These are phyloP conservation scores for Scelioninae gen. 1 DNA, from an alignment of 2,888 invertebrate genomes.

Conservation along the genomic window DNA sequence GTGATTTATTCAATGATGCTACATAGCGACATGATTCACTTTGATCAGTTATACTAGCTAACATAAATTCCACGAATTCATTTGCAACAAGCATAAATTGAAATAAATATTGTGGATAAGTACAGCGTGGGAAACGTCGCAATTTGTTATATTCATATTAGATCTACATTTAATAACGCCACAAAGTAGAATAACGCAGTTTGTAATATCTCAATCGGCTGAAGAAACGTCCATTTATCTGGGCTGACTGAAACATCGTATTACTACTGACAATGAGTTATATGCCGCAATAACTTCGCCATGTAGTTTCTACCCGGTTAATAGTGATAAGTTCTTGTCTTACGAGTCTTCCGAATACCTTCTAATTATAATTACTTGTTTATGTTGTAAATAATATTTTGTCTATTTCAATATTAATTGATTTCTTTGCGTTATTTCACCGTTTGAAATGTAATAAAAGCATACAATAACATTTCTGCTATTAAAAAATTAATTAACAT, in stretches of 20 bases:
- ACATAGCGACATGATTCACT: no score
- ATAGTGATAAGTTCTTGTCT: constrained; percentile 17
- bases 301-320: not conserved
- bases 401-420: no score
- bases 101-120: not conserved
- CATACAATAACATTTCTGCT: no score
- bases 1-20: no score
- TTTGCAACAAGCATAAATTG: not conserved
- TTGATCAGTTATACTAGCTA: constrained; percentile 11
- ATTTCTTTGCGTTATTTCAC: no score
- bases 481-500: no score
- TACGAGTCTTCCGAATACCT: not conserved
- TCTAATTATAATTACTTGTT: not conserved
- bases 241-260: constrained; percentile 32
- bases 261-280: constrained; percentile 44
- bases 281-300: not conserved
- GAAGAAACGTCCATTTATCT: constrained; percentile 22
- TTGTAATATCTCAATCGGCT: constrained; percentile 14
- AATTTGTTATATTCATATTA: not conserved
- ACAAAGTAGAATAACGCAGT: constrained; percentile 1
- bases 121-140: not conserved
- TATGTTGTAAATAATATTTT: no score
- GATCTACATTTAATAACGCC: constrained; percentile 17
- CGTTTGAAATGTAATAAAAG: no score
- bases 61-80: constrained; percentile 14